These are phyloP conservation scores for Pristionchus pacificus DNA, from an alignment of 1,140 invertebrate genomes.

Conservation along the genomic window DNA sequence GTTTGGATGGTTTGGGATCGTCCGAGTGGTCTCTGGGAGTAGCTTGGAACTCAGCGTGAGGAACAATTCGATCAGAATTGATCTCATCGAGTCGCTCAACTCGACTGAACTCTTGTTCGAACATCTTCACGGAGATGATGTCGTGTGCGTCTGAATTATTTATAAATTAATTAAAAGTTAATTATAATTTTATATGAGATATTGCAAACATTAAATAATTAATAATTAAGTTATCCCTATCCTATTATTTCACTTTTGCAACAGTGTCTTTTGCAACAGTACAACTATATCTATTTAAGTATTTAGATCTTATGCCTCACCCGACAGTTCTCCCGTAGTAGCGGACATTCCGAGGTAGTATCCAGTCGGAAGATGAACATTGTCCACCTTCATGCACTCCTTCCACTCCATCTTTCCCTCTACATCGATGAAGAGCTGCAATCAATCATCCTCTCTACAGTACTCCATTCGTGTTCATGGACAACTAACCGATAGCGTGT, in stretches of 20 bases:
- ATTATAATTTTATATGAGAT: too few species aligned
- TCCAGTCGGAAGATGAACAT: conserved; percentile 84
- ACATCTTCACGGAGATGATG: conserved; percentile 72
- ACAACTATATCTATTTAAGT: conserved; percentile 33
- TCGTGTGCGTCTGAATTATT: conserved; percentile 80
- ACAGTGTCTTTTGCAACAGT: conserved; percentile 1
- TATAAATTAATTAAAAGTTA: conserved; percentile 23
- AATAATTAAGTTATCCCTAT: too few species aligned
- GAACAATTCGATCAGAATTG: conserved; percentile 42
- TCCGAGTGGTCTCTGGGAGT: conserved; percentile 52
- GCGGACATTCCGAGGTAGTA: conserved; percentile 91
- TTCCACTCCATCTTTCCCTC: conserved; percentile 87
- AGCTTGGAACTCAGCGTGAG: conserved; percentile 46
- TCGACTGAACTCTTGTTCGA: conserved; percentile 55
- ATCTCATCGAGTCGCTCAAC: conserved; percentile 44
- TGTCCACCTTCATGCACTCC: conserved; percentile 82
- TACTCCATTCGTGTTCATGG: conserved; percentile 12
- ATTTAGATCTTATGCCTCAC: conserved; percentile 45
- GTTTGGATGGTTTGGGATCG: conserved; percentile 48
- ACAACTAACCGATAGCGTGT: conserved; percentile 72
- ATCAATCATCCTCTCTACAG: too few species aligned
- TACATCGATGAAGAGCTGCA: conserved; percentile 54
- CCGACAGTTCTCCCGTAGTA: conserved; percentile 84
- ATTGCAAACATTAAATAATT: too few species aligned
- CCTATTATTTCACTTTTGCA: too few species aligned